phyloP scores from a whole-genome alignment of 1,140 invertebrate species.

The Cotesia typhae region DNA sequence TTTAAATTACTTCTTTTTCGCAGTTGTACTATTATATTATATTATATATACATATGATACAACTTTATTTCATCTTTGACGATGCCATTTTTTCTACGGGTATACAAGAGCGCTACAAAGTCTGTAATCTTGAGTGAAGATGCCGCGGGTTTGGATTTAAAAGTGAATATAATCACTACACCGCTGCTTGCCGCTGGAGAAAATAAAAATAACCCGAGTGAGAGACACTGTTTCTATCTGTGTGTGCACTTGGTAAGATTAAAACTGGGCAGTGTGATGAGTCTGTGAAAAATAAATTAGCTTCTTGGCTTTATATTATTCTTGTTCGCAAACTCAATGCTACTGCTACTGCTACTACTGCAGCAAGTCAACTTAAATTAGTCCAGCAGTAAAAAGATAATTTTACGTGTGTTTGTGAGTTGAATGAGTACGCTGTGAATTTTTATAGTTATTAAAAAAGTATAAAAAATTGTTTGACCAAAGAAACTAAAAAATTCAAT shows the following conservation, averaged over 20 bases:
- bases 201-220: not conserved
- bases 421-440: too few relatives aligned
- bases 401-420: not conserved
- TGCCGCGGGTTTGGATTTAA: conserved; percentile 4
- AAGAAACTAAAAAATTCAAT: too few relatives aligned
- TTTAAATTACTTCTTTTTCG: conserved; percentile 18
- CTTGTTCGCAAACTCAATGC: not conserved
- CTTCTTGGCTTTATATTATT: conserved; percentile 10
- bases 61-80: conserved; percentile 25
- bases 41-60: not conserved
- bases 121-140: conserved; percentile 16
- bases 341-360: not conserved
- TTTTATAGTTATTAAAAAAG: too few relatives aligned
- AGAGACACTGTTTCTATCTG: not conserved
- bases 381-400: not conserved
- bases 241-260: conserved; percentile 25
- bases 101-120: not conserved
- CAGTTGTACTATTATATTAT: not conserved
- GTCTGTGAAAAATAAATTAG: conserved; percentile 25
- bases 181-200: not conserved
- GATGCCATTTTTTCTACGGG: conserved; percentile 15
- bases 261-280: conserved; percentile 24
- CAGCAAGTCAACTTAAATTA: conserved; percentile 11
- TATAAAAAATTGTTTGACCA: too few relatives aligned
- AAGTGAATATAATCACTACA: not conserved